Percentiles rank a stretch among this genome's conserved stretches.
These are phyloP conservation scores for Philaethria dido DNA, from an alignment of 2,888 invertebrate genomes.

Conservation along the genomic window DNA sequence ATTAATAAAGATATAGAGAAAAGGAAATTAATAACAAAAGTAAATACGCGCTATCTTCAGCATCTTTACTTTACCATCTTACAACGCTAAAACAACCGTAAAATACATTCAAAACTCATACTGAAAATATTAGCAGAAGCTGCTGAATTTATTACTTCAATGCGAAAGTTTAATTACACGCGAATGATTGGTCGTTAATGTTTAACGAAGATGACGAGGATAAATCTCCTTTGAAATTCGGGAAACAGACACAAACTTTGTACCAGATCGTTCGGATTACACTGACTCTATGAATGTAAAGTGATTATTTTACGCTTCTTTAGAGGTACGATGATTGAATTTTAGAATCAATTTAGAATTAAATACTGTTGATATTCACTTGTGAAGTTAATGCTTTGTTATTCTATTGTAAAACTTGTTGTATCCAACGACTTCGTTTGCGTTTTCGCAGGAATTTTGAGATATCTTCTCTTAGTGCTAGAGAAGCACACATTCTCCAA, in stretches of 20 bases:
- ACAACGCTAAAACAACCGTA: not conserved
- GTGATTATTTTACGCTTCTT: not conserved
- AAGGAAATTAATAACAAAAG: too few relatives aligned
- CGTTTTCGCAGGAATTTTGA: too few relatives aligned
- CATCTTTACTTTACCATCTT: not conserved
- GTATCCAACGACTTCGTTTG: too few relatives aligned
- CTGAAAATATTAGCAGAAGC: not conserved
- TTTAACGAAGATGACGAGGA: conserved; percentile 20
- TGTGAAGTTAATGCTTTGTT: too few relatives aligned
- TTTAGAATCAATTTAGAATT: too few relatives aligned
- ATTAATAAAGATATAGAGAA: too few relatives aligned
- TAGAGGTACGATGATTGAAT: not conserved
- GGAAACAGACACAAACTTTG: conserved; percentile 6
- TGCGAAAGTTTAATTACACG: conserved; percentile 18
- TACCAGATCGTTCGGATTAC: not conserved
- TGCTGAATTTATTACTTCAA: conserved; percentile 13
- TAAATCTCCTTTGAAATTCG: conserved; percentile 5
- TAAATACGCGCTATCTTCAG: too few relatives aligned
- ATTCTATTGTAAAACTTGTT: too few relatives aligned
- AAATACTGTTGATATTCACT: too few relatives aligned
- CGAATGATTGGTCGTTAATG: conserved; percentile 27
- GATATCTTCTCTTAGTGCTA: too few relatives aligned
- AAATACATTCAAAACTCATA: not conserved
- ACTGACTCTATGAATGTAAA: not conserved
- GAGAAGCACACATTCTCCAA: too few relatives aligned